phyloP scores from a whole-genome alignment of 2,797 vertebrate genomes.

The Pempheris klunzingeri region DNA sequence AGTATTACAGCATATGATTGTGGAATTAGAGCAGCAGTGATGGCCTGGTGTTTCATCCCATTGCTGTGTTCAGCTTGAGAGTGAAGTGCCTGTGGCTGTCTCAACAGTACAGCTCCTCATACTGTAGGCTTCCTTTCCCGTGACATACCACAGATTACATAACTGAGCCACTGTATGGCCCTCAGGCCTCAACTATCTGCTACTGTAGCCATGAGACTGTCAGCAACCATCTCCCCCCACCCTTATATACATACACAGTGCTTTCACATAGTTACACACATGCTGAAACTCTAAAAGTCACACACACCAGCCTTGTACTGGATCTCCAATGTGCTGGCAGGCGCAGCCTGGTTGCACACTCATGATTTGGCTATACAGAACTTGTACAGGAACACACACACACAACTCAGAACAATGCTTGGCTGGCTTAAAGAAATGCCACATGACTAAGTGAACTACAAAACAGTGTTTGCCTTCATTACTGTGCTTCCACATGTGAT shows the following conservation, averaged over 20 bases:
- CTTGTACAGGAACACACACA: slow-evolving; percentile 24
- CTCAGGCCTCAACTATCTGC: slow-evolving; percentile 59
- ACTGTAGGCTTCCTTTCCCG: slow-evolving; percentile 44
- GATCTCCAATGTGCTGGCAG: slow-evolving; percentile 32
- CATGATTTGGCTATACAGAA: slow-evolving; percentile 14
- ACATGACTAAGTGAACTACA: slow-evolving; percentile 58
- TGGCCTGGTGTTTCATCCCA: slow-evolving; percentile 41
- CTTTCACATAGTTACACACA: slow-evolving; percentile 51
- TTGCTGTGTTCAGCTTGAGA: slow-evolving; percentile 26
- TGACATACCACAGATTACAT: slow-evolving; percentile 72
- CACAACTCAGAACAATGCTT: slow-evolving; percentile 44
- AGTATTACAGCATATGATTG: slow-evolving; percentile 11
- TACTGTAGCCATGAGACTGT: slow-evolving; percentile 63
- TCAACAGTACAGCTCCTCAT: slow-evolving; percentile 34
- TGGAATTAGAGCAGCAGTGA: slow-evolving; percentile 31
- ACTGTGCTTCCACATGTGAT: slow-evolving; percentile 37
- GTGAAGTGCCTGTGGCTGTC: slow-evolving; percentile 12
- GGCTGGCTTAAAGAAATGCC: slow-evolving; percentile 46
- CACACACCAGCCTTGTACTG: slow-evolving; percentile 49
- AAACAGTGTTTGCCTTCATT: slow-evolving; percentile 44
- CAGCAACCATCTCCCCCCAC: slow-evolving; percentile 43
- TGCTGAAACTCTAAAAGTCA: slow-evolving; percentile 27
- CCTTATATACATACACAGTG: slow-evolving; percentile 26
- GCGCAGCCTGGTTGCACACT: slow-evolving; percentile 41
- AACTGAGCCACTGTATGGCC: slow-evolving; percentile 69